A percentile compares a stretch with the other conserved stretches of the same genome.
phyloP scores from a whole-genome alignment of 37 sponge, comb jelly and placozoan species.

The Aphrocallistes beatrix region DNA sequence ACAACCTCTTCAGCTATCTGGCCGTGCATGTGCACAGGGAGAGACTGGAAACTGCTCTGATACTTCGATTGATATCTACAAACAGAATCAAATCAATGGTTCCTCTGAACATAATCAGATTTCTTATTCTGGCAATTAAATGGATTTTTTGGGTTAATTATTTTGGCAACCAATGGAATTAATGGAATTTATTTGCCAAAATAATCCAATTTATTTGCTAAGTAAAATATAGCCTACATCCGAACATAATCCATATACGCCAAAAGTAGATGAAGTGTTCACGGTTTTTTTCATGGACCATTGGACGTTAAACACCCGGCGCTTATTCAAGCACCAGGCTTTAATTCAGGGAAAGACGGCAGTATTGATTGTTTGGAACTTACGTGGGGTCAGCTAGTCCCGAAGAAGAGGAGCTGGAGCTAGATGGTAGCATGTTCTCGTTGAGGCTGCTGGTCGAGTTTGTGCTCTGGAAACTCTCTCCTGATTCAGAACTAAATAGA shows the following conservation, averaged over 20 bases:
- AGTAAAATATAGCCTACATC: no score
- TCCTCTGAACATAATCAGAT: background rate
- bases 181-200: no score
- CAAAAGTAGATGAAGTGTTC: no score
- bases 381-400: background rate
- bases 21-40: slow-evolving; percentile 8
- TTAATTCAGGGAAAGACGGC: background rate
- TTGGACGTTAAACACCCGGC: no score
- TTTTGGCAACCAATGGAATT: no score
- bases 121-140: no score
- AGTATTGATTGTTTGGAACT: background rate
- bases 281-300: no score
- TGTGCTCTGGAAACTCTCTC: slow-evolving; percentile 10
- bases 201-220: no score
- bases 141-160: no score
- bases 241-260: no score
- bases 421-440: background rate
- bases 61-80: background rate
- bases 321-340: background rate
- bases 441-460: background rate
- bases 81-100: background rate
- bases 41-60: background rate
- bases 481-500: background rate
- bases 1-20: background rate
- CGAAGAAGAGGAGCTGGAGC: background rate